Evolutionary conservation across 2,113 vertebrate genomes (phyloP), one percentile per base, ranked within the genome.

Genomic region (Elaphurus davidianus): DNA sequence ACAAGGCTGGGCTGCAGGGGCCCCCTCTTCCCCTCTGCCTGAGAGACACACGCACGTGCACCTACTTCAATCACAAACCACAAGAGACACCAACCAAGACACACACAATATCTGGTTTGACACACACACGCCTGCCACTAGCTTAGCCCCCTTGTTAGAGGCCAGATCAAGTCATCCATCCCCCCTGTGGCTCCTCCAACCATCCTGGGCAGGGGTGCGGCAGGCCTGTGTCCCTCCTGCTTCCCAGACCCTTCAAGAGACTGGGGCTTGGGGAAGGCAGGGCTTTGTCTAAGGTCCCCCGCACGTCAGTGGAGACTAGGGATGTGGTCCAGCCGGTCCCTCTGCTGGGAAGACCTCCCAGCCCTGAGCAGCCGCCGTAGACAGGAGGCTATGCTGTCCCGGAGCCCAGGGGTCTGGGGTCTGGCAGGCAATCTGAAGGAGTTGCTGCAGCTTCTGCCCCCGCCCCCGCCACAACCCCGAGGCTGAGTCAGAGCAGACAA

Each of bases 1-100:
- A n/a, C 71, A 21, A 82, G 85, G 64, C 28, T 87, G 45, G 62
- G 64, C 60, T 91, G 27, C 52, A 54, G 33, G 47, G 9, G 30
- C 55, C 87, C 85, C 30, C 13, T 60, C 78, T 36, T 94, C 52
- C 79, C 27, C 62, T 59, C 71, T 59, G 17, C 81, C 81, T 84
- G 6, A 36, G 33, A 43, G 19, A 81, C 23, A 21, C 64, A 82
- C 4, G 0, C 47, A n/a, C 1, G 10, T 21, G 8, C 33, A 40
- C 27, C 67, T 74, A 2, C 43, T 43, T 23, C 71, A 40, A 13
- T 59, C 89, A 74, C 90, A 59, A n/a, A 27, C 25, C 3, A 52
- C 36, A 59, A 3, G 19, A 78, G 36, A 84, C 84, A 90, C n/a
- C 50, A 74, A 82, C 59, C 67, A 21, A 52, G 87, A 76, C 52